Evolutionary conservation across 2,888 invertebrate genomes (phyloP).

Genomic region (Ptychoptera contaminata): DNA sequence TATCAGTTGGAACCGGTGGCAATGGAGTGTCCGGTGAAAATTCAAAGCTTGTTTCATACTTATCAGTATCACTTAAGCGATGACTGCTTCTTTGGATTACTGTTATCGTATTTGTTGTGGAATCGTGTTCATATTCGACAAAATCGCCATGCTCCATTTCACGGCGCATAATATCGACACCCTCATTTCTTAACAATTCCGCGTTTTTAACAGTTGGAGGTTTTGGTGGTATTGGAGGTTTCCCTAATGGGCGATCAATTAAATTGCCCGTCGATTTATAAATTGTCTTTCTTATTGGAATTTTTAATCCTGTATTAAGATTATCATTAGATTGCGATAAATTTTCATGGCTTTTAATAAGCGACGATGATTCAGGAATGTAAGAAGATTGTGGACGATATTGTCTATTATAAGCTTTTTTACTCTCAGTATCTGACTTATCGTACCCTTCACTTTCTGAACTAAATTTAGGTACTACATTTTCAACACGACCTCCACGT

Average conservation of each 20-base stretch:
- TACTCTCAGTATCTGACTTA: not conserved
- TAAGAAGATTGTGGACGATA: slow-evolving; percentile 1
- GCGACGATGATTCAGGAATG: not conserved
- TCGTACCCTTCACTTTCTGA: slow-evolving; percentile 2
- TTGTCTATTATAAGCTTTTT: not conserved
- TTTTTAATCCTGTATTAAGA: slow-evolving; percentile 3
- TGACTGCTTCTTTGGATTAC: slow-evolving; percentile 14
- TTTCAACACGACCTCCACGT: not conserved
- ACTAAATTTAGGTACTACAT: not conserved
- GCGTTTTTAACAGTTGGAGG: slow-evolving; percentile 24
- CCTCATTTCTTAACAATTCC: slow-evolving; percentile 24
- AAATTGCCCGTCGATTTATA: slow-evolving; percentile 11
- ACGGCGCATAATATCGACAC: slow-evolving; percentile 25
- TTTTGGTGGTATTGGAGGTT: slow-evolving; percentile 22
- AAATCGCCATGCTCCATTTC: slow-evolving; percentile 30
- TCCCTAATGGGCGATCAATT: not conserved
- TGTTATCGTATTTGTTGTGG: slow-evolving; percentile 26
- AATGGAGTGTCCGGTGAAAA: slow-evolving; percentile 12
- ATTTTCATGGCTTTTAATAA: slow-evolving; percentile 5
- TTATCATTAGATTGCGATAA: slow-evolving; percentile 4
- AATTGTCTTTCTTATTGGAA: slow-evolving; percentile 6
- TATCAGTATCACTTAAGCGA: not conserved
- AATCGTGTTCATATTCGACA: slow-evolving; percentile 27
- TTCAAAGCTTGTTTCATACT: slow-evolving; percentile 1
- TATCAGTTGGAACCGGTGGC: slow-evolving; percentile 8